Conservation (phyloP, 2,888 invertebrate genomes). For the Drosophila borborema region DNA sequence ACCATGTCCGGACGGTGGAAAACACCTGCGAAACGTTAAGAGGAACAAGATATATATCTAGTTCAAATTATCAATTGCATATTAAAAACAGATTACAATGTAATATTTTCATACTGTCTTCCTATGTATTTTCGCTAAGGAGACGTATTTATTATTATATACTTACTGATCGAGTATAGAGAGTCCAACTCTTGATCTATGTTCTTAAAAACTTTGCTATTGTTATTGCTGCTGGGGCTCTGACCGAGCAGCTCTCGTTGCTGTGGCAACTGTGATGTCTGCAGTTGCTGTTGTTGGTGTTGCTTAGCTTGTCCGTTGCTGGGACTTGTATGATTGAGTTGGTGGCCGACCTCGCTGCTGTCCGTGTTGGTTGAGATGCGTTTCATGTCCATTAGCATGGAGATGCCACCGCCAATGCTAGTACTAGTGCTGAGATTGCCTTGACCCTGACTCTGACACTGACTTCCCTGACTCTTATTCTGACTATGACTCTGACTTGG, state of each 20-base stretch:
- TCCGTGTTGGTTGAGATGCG: slow-evolving; percentile 81
- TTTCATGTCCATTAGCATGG: slow-evolving; percentile 84
- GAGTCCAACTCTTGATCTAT: slow-evolving; percentile 89
- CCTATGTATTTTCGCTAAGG: neutral
- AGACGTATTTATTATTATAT: neutral
- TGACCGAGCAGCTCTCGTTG: slow-evolving; percentile 81
- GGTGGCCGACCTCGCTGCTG: slow-evolving; percentile 55
- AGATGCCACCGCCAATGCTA: slow-evolving; percentile 79
- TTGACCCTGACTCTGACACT: slow-evolving; percentile 27
- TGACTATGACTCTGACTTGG: slow-evolving; percentile 13
- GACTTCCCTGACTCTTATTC: slow-evolving; percentile 12
- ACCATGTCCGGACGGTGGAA: slow-evolving; percentile 84
- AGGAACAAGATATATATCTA: neutral
- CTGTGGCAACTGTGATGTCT: slow-evolving; percentile 39
- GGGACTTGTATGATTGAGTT: slow-evolving; percentile 76
- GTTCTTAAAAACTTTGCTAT: slow-evolving; percentile 85
- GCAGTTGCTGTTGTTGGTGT: slow-evolving; percentile 24
- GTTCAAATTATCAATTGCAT: neutral
- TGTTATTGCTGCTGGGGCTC: slow-evolving; percentile 82
- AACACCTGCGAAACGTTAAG: slow-evolving; percentile 71
- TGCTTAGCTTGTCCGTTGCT: slow-evolving; percentile 68
- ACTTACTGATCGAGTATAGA: slow-evolving; percentile 89
- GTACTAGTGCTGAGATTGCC: slow-evolving; percentile 59
- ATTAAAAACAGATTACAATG: neutral
- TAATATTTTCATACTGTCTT: neutral